phyloP scores from a whole-genome alignment of 2,113 vertebrate species.

The Puma concolor region DNA sequence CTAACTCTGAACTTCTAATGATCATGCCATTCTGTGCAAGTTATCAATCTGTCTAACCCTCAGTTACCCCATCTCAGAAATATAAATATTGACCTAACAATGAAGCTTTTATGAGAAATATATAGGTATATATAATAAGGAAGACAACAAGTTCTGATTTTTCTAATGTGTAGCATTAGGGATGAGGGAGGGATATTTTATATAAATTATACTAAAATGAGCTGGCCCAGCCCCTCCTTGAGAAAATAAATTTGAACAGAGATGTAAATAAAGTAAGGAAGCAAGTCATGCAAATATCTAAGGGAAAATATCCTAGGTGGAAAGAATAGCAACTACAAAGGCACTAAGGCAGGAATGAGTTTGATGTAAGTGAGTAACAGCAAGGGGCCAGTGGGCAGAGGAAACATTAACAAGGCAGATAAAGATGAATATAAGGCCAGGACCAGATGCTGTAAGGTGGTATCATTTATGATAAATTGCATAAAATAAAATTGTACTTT shows the following conservation, averaged over 20 bases:
- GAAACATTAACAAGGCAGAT: not conserved
- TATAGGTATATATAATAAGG: not conserved
- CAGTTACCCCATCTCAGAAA: not conserved
- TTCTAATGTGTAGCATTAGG: not conserved
- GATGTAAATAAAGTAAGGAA: not conserved
- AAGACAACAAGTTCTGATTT: not conserved
- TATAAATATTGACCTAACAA: not conserved
- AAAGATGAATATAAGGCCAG: not conserved
- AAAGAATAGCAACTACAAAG: not conserved
- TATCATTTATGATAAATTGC: not conserved
- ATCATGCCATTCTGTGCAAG: not conserved
- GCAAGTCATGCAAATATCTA: not conserved
- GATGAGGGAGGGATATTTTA: not conserved
- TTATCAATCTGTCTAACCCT: not conserved
- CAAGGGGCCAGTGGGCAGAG: not conserved
- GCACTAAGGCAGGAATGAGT: not conserved
- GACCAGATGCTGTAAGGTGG: not conserved
- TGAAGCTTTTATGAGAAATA: not conserved
- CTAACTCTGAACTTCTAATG: not conserved
- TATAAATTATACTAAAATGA: not conserved
- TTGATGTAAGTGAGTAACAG: not conserved
- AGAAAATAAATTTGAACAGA: slow-evolving; percentile 35
- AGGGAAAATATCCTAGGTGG: not conserved
- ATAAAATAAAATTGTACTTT: not conserved
- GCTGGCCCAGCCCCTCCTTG: not conserved